Conservation (phyloP, 2,113 vertebrate genomes). For the Sminthopsis crassicaudata region DNA sequence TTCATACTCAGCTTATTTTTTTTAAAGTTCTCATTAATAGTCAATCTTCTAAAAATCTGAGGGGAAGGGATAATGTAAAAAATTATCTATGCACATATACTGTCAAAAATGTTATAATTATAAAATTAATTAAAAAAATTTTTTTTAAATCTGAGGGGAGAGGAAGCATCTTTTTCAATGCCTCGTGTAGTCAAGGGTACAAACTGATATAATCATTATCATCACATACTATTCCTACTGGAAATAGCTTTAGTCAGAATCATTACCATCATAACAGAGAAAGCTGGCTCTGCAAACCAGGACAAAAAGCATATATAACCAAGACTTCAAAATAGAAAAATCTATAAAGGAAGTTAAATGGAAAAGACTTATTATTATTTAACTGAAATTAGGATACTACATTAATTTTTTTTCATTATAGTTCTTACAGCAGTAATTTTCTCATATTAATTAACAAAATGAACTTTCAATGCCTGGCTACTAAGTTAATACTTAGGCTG, state of each 20-base stretch:
- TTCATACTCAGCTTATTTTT: neutral
- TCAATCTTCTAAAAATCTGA: neutral
- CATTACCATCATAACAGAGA: constrained; percentile 20
- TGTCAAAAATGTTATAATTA: no score
- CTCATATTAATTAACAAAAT: neutral
- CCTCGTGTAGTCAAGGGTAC: neutral
- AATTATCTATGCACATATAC: no score
- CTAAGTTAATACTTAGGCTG: neutral
- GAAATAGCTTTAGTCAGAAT: neutral
- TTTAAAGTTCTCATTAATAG: no score
- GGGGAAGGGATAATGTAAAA: neutral
- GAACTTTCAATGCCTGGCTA: neutral
- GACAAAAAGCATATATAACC: neutral
- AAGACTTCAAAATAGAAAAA: neutral
- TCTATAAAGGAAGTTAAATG: neutral
- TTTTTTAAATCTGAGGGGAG: constrained; percentile 8
- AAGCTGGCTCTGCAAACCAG: neutral
- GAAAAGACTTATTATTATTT: neutral
- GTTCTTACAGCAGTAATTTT: neutral
- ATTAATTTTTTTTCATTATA: neutral
- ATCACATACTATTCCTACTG: constrained; percentile 15
- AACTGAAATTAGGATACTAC: neutral
- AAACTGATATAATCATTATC: neutral
- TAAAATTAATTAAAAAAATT: no score
- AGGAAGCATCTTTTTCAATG: no score